A percentile compares a stretch with the other conserved stretches of the same genome.
Conservation (phyloP, 1,140 invertebrate species). For the Cryptotermes secundus region DNA sequence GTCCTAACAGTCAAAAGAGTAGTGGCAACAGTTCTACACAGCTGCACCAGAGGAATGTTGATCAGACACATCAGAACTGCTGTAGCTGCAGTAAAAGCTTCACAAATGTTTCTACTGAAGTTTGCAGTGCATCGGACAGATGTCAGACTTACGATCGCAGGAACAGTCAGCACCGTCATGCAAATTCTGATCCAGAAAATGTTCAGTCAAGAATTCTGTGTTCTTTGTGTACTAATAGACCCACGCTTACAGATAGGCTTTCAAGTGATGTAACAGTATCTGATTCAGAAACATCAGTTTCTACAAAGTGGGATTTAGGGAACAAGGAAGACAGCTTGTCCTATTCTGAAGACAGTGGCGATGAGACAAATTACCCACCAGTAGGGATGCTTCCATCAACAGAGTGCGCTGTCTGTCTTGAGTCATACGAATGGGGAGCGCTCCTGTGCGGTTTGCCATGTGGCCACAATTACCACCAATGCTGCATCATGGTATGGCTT, state of each 20-base stretch:
- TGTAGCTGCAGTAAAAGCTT: background rate
- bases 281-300: background rate
- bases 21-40: background rate
- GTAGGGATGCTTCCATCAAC: slow-evolving; percentile 42
- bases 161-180: background rate
- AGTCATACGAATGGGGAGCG: slow-evolving; percentile 46
- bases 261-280: background rate
- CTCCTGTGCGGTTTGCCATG: slow-evolving; percentile 56
- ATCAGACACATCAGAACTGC: background rate
- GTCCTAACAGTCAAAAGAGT: background rate
- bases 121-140: background rate
- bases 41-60: background rate
- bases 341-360: slow-evolving; percentile 33
- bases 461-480: slow-evolving; percentile 55
- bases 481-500: slow-evolving; percentile 56
- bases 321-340: background rate
- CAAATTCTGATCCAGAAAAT: background rate
- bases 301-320: background rate
- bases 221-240: background rate
- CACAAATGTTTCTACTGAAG: background rate
- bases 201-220: background rate
- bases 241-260: background rate
- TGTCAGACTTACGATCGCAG: background rate
- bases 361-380: slow-evolving; percentile 35
- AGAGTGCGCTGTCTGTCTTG: slow-evolving; percentile 59